A percentile compares a stretch with the other conserved stretches of the same genome.
Conservation (phyloP, 2,113 vertebrate species). For the Canis aureus region DNA sequence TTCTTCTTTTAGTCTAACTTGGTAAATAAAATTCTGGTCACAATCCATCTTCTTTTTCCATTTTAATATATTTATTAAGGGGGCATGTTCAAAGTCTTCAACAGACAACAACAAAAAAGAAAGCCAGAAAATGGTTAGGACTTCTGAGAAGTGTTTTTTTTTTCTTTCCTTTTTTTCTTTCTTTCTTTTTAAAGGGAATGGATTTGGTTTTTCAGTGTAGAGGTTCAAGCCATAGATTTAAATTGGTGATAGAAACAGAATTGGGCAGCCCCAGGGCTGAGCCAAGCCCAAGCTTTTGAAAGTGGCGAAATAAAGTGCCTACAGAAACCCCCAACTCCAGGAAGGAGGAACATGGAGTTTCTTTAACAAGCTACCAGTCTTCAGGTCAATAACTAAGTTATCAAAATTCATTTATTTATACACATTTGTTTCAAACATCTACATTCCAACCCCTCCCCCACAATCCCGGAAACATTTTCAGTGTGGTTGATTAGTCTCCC, state of each 20-base stretch:
- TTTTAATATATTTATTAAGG: slow-evolving; percentile 83
- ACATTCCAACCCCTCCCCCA: slow-evolving; percentile 68
- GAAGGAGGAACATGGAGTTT: slow-evolving; percentile 51
- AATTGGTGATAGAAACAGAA: slow-evolving; percentile 78
- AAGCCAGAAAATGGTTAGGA: slow-evolving; percentile 67
- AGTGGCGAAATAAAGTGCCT: slow-evolving; percentile 74
- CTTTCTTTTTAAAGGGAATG: slow-evolving; percentile 70
- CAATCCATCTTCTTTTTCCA: slow-evolving; percentile 77
- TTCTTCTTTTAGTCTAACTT: slow-evolving; percentile 76
- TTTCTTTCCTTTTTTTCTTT: background rate
- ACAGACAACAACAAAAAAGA: slow-evolving; percentile 64
- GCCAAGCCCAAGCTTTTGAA: slow-evolving; percentile 65
- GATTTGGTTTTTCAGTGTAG: slow-evolving; percentile 69
- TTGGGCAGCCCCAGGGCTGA: slow-evolving; percentile 69
- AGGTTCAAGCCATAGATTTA: slow-evolving; percentile 79
- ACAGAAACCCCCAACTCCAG: slow-evolving; percentile 72
- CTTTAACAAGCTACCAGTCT: slow-evolving; percentile 68
- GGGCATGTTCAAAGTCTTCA: slow-evolving; percentile 74
- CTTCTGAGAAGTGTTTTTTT: slow-evolving; percentile 71
- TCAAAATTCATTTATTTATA: slow-evolving; percentile 82
- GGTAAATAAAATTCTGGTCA: slow-evolving; percentile 85
- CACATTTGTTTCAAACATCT: slow-evolving; percentile 80
- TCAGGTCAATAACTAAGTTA: slow-evolving; percentile 74
- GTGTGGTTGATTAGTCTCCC: slow-evolving; percentile 72
- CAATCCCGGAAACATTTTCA: slow-evolving; percentile 56